Percentiles rank a stretch among this genome's conserved stretches.
Evolutionary conservation across 2,797 vertebrate genomes (phyloP).

Genomic region (Mormyrops boulengeri): DNA sequence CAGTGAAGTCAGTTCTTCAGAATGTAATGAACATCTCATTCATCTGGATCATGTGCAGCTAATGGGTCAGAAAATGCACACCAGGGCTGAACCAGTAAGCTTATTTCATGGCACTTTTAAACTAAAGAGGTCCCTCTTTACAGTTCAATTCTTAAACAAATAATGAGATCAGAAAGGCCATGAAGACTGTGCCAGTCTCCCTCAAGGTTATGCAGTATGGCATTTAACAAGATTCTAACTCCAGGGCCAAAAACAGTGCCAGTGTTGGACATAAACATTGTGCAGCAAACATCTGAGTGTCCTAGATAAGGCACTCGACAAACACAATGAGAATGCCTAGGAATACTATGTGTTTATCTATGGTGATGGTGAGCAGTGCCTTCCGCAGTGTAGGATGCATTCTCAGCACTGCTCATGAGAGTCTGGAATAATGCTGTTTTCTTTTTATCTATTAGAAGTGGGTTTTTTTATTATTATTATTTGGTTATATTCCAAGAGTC

Average conservation of each 20-base stretch:
- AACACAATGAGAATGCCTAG: not conserved
- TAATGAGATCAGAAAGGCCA: not conserved
- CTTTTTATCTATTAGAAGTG: not conserved
- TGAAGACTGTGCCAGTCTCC: not conserved
- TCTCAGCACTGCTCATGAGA: not conserved
- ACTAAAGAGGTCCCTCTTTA: not conserved
- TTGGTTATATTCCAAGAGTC: not conserved
- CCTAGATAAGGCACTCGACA: not conserved
- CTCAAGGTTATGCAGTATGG: not conserved
- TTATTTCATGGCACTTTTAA: not conserved
- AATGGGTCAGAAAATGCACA: not conserved
- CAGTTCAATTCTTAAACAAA: not conserved
- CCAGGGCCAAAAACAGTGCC: not conserved
- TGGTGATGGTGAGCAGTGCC: not conserved
- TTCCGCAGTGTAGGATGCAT: not conserved
- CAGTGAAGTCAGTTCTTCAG: not conserved
- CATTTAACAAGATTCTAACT: not conserved
- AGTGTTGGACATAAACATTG: not conserved
- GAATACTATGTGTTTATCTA: not conserved
- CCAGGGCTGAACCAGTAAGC: not conserved
- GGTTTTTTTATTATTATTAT: not conserved
- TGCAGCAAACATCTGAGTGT: not conserved
- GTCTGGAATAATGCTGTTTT: not conserved
- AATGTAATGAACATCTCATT: not conserved
- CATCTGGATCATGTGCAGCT: not conserved